A percentile compares a stretch with the other conserved stretches of the same genome.
phyloP scores from a whole-genome alignment of 2,797 vertebrate genomes.

The Clamator glandarius region DNA sequence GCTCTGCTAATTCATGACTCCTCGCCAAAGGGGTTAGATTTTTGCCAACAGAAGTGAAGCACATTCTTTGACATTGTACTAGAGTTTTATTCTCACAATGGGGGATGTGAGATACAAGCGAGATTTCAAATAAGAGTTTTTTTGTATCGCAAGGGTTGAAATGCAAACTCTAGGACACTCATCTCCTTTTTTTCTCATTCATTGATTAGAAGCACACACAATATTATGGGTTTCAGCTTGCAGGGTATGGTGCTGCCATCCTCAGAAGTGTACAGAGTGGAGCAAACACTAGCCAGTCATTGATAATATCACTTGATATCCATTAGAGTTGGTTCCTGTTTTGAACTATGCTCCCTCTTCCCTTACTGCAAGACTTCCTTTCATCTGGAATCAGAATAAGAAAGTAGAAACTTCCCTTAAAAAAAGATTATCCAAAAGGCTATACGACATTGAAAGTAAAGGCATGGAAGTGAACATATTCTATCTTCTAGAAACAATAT shows the following conservation, averaged over 20 bases:
- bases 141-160: not conserved
- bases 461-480: not conserved
- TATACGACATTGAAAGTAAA: not conserved
- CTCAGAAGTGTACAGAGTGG: not conserved
- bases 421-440: not conserved
- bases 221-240: not conserved
- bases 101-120: not conserved
- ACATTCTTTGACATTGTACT: not conserved
- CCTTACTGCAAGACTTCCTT: not conserved
- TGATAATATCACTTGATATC: not conserved
- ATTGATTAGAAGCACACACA: not conserved
- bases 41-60: constrained; percentile 28
- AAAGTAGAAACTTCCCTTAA: not conserved
- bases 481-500: not conserved
- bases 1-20: constrained; percentile 14
- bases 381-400: not conserved
- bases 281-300: not conserved
- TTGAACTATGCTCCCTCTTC: not conserved
- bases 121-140: not conserved
- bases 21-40: constrained; percentile 1
- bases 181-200: not conserved
- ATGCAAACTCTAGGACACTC: not conserved
- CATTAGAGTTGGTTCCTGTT: not conserved
- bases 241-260: not conserved
- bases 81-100: constrained; percentile 21